Base-by-base conservation (phyloP, 2,113 vertebrate genomes). In the Oncorhynchus kisutch region DNA sequence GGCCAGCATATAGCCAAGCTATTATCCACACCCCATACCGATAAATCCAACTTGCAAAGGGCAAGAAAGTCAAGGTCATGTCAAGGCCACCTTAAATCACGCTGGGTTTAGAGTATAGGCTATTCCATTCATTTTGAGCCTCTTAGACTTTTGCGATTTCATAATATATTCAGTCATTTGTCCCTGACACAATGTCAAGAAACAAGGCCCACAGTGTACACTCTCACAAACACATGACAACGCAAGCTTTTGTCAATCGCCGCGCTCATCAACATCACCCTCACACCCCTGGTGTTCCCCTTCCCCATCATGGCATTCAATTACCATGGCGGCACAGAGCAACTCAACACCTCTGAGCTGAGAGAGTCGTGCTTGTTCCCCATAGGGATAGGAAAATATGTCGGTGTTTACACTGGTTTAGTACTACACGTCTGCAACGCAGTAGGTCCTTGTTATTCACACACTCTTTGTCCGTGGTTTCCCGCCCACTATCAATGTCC, bases 301-400 rank as follows among this genome's bases (percentile, higher is more conserved):
- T 72, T 77, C 79, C 75, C 70, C 74, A 77, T 78, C 68, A 62
- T 80, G 82, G 85, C 84, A 81, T 86, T 79, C 77, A 81, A 85
- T 86, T 81, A 71, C 78, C 79, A 68, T 77, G 80, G 80, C 80
- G 77, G 60, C 74, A 68, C 76, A 39, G 69, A 70, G 71, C 73
- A 48, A 77, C 64, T 77, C 75, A 45, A 64, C 73, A 75, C 66
- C 49, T 71, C 1, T 62, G 75, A 77, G 68, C 74, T 80, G 74
- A 54, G 74, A 54, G 49, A 72, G 54, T 31, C 54, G 14, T 51
- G 27, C 39, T 18, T 54, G 71, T 51, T 66, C 39, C 57, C 71
- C 60, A 27, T 34, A 18, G n/a, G 57, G 59, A 16, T 5, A 13
- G 76, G 79, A 74, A 81, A 78, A 77, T 74, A 76, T 82, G 84